Conservation (phyloP, 2,888 invertebrate genomes). For the Sinohyriopsis cumingii region DNA sequence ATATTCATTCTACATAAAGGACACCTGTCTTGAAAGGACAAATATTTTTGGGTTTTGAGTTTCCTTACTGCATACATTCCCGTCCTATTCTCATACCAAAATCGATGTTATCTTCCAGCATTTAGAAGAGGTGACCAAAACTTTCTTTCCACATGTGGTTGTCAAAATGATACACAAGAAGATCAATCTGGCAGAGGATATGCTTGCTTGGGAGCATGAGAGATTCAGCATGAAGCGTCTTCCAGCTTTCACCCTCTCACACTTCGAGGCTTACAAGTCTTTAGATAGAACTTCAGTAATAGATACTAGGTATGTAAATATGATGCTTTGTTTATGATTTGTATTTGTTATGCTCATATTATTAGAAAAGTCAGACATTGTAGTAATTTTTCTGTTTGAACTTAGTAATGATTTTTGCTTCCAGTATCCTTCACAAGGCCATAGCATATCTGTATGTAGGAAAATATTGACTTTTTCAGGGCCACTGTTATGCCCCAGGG, state of each 20-base stretch:
- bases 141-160: slow-evolving; percentile 60
- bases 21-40: neutral
- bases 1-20: too few species aligned
- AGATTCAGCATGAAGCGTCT: slow-evolving; percentile 92
- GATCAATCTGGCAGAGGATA: slow-evolving; percentile 94
- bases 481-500: too few species aligned
- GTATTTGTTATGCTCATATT: neutral
- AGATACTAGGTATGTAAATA: slow-evolving; percentile 69
- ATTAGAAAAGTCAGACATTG: too few species aligned
- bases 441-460: too few species aligned
- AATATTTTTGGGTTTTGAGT: neutral
- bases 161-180: slow-evolving; percentile 84
- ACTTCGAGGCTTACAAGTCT: slow-evolving; percentile 75
- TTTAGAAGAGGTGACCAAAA: slow-evolving; percentile 77
- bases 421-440: too few species aligned
- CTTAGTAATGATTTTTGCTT: too few species aligned
- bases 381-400: too few species aligned
- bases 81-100: neutral
- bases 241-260: slow-evolving; percentile 92
- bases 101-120: slow-evolving; percentile 72
- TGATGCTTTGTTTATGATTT: neutral
- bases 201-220: slow-evolving; percentile 97
- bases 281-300: slow-evolving; percentile 70
- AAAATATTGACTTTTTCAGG: too few species aligned
- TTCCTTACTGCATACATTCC: slow-evolving; percentile 1